Evolutionary conservation across 2,113 vertebrate species (phyloP).

Genomic region (Epinephelus cyanopodus): DNA sequence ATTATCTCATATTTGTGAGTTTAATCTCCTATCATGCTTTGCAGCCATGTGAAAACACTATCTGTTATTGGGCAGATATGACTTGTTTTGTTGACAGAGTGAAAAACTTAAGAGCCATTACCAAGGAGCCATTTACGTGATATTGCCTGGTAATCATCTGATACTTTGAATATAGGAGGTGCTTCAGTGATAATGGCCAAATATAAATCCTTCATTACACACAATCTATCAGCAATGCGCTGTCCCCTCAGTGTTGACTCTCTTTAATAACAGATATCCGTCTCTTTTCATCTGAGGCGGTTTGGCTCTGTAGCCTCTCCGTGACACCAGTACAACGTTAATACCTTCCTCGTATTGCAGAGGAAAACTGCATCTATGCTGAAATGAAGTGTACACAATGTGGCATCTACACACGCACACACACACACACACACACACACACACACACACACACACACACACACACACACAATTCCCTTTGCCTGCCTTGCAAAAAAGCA

Average conservation of each 20-base stretch:
- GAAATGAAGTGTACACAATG: slow-evolving; percentile 59
- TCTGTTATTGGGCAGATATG: slow-evolving; percentile 32
- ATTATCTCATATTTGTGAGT: slow-evolving; percentile 44
- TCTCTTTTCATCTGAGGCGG: slow-evolving; percentile 54
- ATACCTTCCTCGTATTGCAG: slow-evolving; percentile 51
- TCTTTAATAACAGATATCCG: slow-evolving; percentile 61
- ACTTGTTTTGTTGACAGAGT: slow-evolving; percentile 49
- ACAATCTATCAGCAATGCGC: slow-evolving; percentile 47
- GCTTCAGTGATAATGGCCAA: slow-evolving; percentile 59
- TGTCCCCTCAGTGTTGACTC: slow-evolving; percentile 23
- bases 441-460: slow-evolving; percentile 17
- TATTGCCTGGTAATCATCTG: slow-evolving; percentile 61
- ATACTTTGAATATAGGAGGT: slow-evolving; percentile 62
- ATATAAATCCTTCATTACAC: slow-evolving; percentile 65
- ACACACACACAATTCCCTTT: slow-evolving; percentile 26
- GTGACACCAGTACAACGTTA: slow-evolving; percentile 61
- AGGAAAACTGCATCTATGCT: slow-evolving; percentile 40
- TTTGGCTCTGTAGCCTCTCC: slow-evolving; percentile 49
- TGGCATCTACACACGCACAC: slow-evolving; percentile 18
- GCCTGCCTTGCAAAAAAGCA: slow-evolving; percentile 52
- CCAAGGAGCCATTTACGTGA: slow-evolving; percentile 53
- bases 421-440: not conserved
- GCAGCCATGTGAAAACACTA: slow-evolving; percentile 37
- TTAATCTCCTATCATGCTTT: slow-evolving; percentile 38
- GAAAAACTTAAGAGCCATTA: slow-evolving; percentile 59